phyloP scores from a whole-genome alignment of 2,113 vertebrate species.

The Myiopsitta monachus region DNA sequence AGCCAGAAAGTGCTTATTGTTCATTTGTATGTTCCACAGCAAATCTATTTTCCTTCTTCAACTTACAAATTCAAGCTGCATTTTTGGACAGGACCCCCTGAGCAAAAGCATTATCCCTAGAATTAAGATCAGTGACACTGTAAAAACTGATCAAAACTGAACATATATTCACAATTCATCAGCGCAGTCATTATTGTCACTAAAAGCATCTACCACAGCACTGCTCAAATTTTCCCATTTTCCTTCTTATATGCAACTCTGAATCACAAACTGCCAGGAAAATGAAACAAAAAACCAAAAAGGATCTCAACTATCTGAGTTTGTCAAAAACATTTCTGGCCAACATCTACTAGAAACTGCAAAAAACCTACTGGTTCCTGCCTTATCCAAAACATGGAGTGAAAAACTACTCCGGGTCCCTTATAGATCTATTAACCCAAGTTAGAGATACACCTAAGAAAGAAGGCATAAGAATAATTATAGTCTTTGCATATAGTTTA shows the following conservation, averaged over 20 bases:
- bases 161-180: background rate
- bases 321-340: background rate
- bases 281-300: background rate
- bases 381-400: background rate
- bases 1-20: background rate
- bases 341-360: background rate
- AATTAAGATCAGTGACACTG: background rate
- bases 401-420: background rate
- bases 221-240: background rate
- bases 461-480: background rate
- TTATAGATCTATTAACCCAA: background rate
- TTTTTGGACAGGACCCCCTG: background rate
- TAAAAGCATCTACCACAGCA: background rate
- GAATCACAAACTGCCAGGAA: background rate
- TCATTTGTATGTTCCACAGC: background rate
- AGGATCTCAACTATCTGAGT: rapidly evolving
- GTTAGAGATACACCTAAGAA: background rate
- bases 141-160: background rate
- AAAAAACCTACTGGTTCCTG: background rate
- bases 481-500: background rate
- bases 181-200: background rate
- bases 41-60: background rate
- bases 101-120: background rate
- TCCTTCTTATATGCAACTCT: background rate
- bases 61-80: background rate